phyloP scores from a whole-genome alignment of 1,140 invertebrate genomes.

The Drosophila watanabei region DNA sequence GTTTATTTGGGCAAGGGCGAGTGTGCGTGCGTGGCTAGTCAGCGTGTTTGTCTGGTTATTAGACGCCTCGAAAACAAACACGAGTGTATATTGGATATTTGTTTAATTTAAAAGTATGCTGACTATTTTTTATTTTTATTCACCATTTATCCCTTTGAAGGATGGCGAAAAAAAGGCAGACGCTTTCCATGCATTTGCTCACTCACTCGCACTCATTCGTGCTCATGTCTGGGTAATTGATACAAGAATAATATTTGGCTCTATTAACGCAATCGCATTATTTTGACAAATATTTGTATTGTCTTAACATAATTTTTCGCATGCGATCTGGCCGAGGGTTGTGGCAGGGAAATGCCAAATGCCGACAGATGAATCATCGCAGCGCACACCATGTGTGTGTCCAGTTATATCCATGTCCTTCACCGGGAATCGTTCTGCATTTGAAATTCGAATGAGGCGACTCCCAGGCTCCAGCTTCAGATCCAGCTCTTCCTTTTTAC shows the following conservation, averaged over 20 bases:
- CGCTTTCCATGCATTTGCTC: slow-evolving; percentile 1
- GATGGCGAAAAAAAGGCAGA: slow-evolving; percentile 11
- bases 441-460: slow-evolving; percentile 79
- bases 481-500: slow-evolving; percentile 18
- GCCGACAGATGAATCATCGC: slow-evolving; percentile 20
- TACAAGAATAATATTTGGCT: slow-evolving; percentile 84
- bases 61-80: slow-evolving; percentile 46
- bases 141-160: slow-evolving; percentile 21
- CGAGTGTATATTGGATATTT: slow-evolving; percentile 45
- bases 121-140: slow-evolving; percentile 60
- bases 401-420: slow-evolving; percentile 49
- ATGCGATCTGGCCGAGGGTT: slow-evolving; percentile 56
- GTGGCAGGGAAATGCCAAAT: slow-evolving; percentile 23
- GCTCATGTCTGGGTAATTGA: slow-evolving; percentile 68
- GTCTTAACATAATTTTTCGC: slow-evolving; percentile 83
- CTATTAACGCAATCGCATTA: slow-evolving; percentile 84
- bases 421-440: slow-evolving; percentile 41
- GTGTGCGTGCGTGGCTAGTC: slow-evolving; percentile 11
- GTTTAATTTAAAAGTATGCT: slow-evolving; percentile 71
- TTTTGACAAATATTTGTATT: slow-evolving; percentile 85
- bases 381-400: slow-evolving; percentile 45
- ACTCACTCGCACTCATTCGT: neutral
- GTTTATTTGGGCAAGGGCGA: slow-evolving; percentile 75
- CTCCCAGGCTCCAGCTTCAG: slow-evolving; percentile 10
- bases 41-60: slow-evolving; percentile 51